A percentile compares a stretch with the other conserved stretches of the same genome.
These are phyloP conservation scores for Tachysurus vachellii DNA, from an alignment of 2,113 vertebrate species.

Conservation along the genomic window DNA sequence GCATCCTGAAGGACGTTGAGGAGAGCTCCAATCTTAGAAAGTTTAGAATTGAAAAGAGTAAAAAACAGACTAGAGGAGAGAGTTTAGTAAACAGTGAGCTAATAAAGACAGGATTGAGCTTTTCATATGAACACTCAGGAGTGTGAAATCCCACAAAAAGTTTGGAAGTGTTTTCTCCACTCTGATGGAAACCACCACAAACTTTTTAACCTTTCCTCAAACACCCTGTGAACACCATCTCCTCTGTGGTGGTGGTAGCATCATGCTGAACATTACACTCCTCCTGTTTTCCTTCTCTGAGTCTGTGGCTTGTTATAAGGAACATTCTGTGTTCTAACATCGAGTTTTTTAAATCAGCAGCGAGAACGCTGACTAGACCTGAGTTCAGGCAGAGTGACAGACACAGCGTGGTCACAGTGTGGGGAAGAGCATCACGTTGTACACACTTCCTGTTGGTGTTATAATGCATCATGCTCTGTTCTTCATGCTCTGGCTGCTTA, in stretches of 20 bases:
- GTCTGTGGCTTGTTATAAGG: background rate
- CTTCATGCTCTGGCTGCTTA: background rate
- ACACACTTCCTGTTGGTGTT: background rate
- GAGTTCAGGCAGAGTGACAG: background rate
- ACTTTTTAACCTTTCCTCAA: background rate
- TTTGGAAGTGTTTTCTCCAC: background rate
- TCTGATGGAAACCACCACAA: background rate
- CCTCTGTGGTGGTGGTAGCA: background rate
- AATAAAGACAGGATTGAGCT: no score
- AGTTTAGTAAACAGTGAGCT: no score
- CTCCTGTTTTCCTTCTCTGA: background rate
- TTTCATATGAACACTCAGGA: no score
- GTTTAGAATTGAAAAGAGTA: no score
- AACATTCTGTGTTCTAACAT: conserved; percentile 8
- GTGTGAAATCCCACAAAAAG: background rate
- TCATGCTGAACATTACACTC: background rate
- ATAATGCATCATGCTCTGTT: background rate
- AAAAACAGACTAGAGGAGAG: no score
- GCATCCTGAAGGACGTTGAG: no score
- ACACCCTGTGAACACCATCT: background rate
- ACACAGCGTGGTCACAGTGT: background rate
- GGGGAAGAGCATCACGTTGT: background rate
- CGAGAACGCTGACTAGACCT: background rate
- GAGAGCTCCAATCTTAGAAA: no score
- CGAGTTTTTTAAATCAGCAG: background rate